A percentile compares a stretch with the other conserved stretches of the same genome.
phyloP scores from a whole-genome alignment of 2,888 invertebrate genomes.

The Coenonympha arcania region DNA sequence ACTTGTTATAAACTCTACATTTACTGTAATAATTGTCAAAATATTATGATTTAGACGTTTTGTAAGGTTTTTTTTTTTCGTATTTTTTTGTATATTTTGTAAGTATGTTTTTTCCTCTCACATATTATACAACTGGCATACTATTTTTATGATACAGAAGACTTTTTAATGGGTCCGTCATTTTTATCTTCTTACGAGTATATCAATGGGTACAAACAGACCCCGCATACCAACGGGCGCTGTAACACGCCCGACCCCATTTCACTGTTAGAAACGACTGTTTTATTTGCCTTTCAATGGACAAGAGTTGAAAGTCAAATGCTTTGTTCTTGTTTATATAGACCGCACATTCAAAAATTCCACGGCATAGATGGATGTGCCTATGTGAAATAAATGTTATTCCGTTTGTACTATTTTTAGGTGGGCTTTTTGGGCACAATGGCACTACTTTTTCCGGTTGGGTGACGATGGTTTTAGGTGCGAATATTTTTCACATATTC shows the following conservation, averaged over 20 bases:
- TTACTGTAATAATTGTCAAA: too few species aligned
- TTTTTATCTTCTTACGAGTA: neutral
- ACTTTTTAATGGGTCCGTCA: too few species aligned
- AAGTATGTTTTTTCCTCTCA: too few species aligned
- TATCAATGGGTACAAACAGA: conserved; percentile 42
- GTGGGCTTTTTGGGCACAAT: neutral
- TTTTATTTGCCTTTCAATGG: conserved; percentile 56
- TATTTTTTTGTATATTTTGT: too few species aligned
- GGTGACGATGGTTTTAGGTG: neutral
- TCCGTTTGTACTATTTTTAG: neutral
- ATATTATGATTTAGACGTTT: too few species aligned
- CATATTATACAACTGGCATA: too few species aligned
- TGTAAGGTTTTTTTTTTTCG: too few species aligned
- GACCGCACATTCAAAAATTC: conserved; percentile 7
- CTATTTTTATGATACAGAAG: too few species aligned
- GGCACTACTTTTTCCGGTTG: neutral
- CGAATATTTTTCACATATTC: too few species aligned
- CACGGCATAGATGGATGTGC: conserved; percentile 4
- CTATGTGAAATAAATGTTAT: neutral
- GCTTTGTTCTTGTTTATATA: conserved; percentile 24
- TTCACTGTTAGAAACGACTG: conserved; percentile 63
- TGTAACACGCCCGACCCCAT: conserved; percentile 65
- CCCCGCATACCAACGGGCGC: conserved; percentile 57
- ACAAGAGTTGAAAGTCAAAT: conserved; percentile 27
- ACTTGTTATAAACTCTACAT: too few species aligned